A percentile compares a stretch with the other conserved stretches of the same genome.
phyloP scores from a whole-genome alignment of 2,113 vertebrate species.

The Pachycephala philippinensis region DNA sequence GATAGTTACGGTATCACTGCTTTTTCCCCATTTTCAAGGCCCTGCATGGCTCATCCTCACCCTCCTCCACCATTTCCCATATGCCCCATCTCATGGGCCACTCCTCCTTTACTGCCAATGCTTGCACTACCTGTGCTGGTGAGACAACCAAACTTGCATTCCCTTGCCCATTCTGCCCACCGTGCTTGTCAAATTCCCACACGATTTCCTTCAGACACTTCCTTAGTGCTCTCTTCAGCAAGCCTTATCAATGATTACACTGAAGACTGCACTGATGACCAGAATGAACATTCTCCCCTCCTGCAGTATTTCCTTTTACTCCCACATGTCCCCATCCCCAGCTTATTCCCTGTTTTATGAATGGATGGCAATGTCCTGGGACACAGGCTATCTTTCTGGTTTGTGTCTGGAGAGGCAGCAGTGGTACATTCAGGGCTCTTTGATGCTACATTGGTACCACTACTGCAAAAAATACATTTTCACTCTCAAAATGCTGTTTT shows the following conservation, averaged over 20 bases:
- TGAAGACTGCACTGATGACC: neutral
- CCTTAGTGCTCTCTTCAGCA: neutral
- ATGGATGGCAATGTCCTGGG: neutral
- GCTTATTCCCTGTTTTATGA: neutral
- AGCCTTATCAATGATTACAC: neutral
- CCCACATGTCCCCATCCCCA: neutral
- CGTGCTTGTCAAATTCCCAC: neutral
- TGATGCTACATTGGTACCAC: neutral
- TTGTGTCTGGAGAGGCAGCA: neutral
- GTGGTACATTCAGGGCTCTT: neutral
- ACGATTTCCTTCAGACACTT: neutral
- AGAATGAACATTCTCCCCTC: neutral
- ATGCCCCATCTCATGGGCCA: fast-evolving
- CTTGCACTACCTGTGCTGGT: neutral
- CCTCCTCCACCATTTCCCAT: neutral
- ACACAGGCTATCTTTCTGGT: neutral
- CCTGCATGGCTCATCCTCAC: neutral
- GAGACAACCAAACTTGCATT: neutral
- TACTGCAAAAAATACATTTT: neutral
- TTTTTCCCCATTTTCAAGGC: neutral
- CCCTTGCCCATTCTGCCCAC: neutral
- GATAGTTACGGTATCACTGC: neutral
- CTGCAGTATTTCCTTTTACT: neutral
- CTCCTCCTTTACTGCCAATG: neutral
- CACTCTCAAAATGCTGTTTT: neutral